Evolutionary conservation across 2,888 invertebrate genomes (phyloP).

Genomic region (Athalia cordata): DNA sequence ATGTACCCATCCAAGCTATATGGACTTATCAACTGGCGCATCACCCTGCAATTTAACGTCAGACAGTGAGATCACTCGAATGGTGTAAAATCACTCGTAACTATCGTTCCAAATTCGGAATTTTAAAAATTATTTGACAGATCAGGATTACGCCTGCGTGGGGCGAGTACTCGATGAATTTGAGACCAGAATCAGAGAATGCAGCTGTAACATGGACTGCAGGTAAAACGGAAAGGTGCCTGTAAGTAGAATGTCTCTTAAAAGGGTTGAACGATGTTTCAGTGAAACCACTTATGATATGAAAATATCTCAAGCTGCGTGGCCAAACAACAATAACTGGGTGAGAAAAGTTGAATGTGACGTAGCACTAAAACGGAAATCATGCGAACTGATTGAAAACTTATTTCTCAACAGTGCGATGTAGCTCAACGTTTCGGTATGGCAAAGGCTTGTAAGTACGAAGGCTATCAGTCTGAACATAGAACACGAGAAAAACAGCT

Average conservation of each 20-base stretch:
- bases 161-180: constrained; percentile 50
- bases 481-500: constrained; percentile 39
- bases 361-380: too few relatives aligned
- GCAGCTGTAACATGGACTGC: constrained; percentile 54
- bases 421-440: constrained; percentile 44
- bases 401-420: constrained; percentile 25
- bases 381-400: neutral
- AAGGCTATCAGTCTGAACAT: constrained; percentile 37
- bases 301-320: constrained; percentile 51
- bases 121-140: neutral
- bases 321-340: constrained; percentile 52
- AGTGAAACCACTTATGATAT: constrained; percentile 52
- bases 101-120: neutral
- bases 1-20: constrained; percentile 52
- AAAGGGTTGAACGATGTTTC: constrained; percentile 31
- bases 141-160: constrained; percentile 46
- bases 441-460: constrained; percentile 33
- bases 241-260: neutral
- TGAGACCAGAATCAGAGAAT: constrained; percentile 46
- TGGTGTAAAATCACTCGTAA: neutral
- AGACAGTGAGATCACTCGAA: constrained; percentile 43
- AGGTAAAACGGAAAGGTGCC: constrained; percentile 36
- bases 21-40: constrained; percentile 48
- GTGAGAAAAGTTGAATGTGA: constrained; percentile 41
- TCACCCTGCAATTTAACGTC: constrained; percentile 52